Conservation (phyloP, 2,113 vertebrate species). For the Mobula birostris region DNA sequence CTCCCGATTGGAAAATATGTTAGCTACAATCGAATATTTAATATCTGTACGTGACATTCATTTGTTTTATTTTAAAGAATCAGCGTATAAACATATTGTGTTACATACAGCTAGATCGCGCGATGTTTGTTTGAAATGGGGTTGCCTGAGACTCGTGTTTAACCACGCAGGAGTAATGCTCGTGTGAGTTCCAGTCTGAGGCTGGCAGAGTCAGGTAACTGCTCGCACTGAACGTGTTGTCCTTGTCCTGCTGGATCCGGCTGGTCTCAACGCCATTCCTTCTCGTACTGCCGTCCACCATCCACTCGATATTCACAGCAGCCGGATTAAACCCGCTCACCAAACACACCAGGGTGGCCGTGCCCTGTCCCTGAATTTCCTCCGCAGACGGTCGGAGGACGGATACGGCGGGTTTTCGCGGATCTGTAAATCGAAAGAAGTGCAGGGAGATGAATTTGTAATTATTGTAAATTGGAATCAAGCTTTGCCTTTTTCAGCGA, state of each 20-base stretch:
- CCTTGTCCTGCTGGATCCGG: not conserved
- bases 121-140: not conserved
- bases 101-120: not conserved
- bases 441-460: not conserved
- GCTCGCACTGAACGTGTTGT: slow-evolving; percentile 35
- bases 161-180: slow-evolving; percentile 45
- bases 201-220: slow-evolving; percentile 36
- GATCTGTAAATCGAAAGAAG: not conserved
- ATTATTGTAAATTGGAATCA: not conserved
- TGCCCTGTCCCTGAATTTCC: not conserved
- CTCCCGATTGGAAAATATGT: no score
- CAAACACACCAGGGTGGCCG: slow-evolving; percentile 30
- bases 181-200: slow-evolving; percentile 39
- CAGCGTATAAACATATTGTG: not conserved
- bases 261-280: slow-evolving; percentile 2
- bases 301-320: slow-evolving; percentile 6
- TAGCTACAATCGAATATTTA: no score
- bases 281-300: not conserved
- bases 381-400: slow-evolving; percentile 20
- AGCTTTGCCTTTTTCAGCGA: not conserved
- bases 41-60: no score
- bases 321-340: slow-evolving; percentile 34
- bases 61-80: not conserved
- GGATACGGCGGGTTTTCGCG: not conserved
- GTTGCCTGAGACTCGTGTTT: slow-evolving; percentile 10